Evolutionary conservation across 2,888 invertebrate genomes (phyloP).

Genomic region (Tipula helvola): DNA sequence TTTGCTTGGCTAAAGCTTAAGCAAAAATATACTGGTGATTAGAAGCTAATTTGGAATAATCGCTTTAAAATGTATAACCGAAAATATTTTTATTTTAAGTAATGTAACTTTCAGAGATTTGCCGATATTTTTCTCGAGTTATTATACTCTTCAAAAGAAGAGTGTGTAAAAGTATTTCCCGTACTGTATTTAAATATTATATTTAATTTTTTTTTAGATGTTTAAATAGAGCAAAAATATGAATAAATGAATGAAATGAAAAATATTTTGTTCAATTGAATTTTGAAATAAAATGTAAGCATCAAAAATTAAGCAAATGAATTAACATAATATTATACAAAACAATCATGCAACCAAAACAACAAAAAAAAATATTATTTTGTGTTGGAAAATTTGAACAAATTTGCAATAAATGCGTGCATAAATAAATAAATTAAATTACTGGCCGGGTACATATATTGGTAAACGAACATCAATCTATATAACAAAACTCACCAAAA

Average conservation of each 20-base stretch:
- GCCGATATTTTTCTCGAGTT: no score
- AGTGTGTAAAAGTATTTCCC: neutral
- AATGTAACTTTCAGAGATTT: no score
- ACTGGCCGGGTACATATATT: neutral
- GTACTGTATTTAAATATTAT: neutral
- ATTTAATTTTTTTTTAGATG: neutral
- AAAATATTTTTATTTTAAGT: no score
- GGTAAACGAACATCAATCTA: neutral
- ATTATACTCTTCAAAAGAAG: no score
- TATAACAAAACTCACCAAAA: constrained; percentile 17
- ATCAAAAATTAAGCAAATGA: neutral
- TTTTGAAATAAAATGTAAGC: neutral
- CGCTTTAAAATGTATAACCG: no score
- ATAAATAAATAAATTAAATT: neutral
- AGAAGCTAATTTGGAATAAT: no score
- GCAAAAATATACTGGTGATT: no score
- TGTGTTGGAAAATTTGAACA: neutral
- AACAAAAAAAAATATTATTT: neutral
- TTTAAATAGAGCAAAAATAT: neutral
- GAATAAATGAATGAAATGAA: neutral
- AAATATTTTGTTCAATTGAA: neutral
- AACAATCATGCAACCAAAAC: neutral
- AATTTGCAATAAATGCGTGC: neutral
- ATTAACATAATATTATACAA: neutral
- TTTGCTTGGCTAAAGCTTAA: no score